These are phyloP conservation scores for Cosmia pyralina DNA, from an alignment of 2,888 invertebrate species.

Conservation along the genomic window DNA sequence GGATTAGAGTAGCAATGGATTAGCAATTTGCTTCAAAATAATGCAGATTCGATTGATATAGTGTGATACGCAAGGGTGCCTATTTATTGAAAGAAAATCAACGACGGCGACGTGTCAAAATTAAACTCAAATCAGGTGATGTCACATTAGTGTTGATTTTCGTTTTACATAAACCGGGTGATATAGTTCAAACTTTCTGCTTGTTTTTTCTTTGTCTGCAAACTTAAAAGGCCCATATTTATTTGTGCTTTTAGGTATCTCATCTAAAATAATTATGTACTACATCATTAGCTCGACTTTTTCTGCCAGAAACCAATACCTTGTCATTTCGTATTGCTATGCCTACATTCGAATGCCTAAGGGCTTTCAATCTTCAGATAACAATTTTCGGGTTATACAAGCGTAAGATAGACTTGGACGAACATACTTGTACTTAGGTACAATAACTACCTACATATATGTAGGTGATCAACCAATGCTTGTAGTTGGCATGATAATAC, in stretches of 20 bases:
- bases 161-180: background rate
- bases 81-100: background rate
- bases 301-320: slow-evolving; percentile 9
- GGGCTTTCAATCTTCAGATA: background rate
- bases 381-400: background rate
- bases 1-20: too few species aligned
- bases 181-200: background rate
- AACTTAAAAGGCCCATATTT: slow-evolving; percentile 3
- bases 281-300: background rate
- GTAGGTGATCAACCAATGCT: background rate
- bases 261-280: background rate
- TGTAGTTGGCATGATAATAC: background rate
- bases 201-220: too few species aligned
- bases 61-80: too few species aligned
- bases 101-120: too few species aligned
- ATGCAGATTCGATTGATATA: too few species aligned
- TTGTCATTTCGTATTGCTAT: slow-evolving; percentile 12
- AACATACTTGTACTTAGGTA: background rate
- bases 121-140: background rate
- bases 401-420: background rate
- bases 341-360: background rate
- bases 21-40: too few species aligned
- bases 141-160: background rate
- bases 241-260: background rate
- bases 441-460: background rate